Evolutionary conservation across 2,113 vertebrate species (phyloP), one percentile per base, ranked within the genome.

Genomic region (Gnathonemus echidnorhynchus): DNA sequence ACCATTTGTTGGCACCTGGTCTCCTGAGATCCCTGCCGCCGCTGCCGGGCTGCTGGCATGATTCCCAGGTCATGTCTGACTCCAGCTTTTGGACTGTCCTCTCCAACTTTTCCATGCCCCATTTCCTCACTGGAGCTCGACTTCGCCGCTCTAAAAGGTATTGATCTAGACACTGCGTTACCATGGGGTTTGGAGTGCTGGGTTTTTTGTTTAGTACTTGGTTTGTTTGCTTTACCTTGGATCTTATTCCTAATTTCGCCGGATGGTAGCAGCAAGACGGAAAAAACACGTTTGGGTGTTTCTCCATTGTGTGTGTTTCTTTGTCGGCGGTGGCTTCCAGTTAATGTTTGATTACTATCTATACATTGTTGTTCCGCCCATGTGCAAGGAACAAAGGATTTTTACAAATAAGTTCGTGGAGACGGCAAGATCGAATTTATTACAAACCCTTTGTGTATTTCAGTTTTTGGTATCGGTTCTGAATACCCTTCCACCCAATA

Each of bases 91-190:
- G 98, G 98, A 97, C 95, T 8, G 93, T 95, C 0, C 95, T 98
- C 88, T 98, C 97, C 91, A 98, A 97, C 96, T 98, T 98, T 95
- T 97, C 97, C 90, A 93, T 97, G 95, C 97, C 97, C 46, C 96
- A 97, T 91, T 97, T 98, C 94, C 96, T 98, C 92, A 97, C 94
- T 11, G 95, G 98, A 92, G 96, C 95, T 90, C 95, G 97, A 35
- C 96, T 98, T n/a, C 97, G 97, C 5, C 94, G 98, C 15, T 98
- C 98, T n/a, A 97, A 99, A 94, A 99, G 98, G 98, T 99, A 97
- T 96, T 27, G 31, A 83, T 88, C 0, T 53, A 74, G 85, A 50
- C 8, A 3, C 9, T 46, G 27, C 21, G 66, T 90, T 52, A 45
- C 49, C 52, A 89, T 48, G 39, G 42, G 17, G n/a, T 45, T 45